Percentiles rank a stretch among this genome's conserved stretches.
These are phyloP conservation scores for Caerostris darwini DNA, from an alignment of 1,140 invertebrate genomes.

Conservation along the genomic window DNA sequence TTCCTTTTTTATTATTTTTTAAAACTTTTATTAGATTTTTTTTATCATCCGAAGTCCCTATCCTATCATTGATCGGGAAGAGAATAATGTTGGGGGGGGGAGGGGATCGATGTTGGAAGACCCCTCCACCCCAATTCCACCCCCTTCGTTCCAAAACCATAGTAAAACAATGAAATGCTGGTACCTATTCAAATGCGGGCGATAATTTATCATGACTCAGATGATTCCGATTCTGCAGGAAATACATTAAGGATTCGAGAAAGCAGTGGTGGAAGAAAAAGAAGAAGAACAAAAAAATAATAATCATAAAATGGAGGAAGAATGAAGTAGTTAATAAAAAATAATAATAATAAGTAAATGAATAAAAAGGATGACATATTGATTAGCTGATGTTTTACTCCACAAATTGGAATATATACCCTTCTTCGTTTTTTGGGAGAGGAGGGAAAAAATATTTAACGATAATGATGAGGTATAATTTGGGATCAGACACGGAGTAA, in stretches of 20 bases:
- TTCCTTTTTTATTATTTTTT: constrained; percentile 9
- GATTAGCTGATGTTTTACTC: constrained; percentile 76
- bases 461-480: constrained; percentile 75
- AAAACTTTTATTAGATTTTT: not conserved
- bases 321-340: constrained; percentile 25
- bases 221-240: constrained; percentile 72
- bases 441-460: constrained; percentile 63
- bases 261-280: not conserved
- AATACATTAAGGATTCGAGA: constrained; percentile 64
- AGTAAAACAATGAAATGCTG: constrained; percentile 74
- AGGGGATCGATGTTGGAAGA: constrained; percentile 23
- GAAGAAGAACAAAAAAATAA: constrained; percentile 14
- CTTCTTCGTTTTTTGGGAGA: not conserved
- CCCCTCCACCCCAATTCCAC: not conserved
- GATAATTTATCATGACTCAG: constrained; percentile 76
- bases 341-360: constrained; percentile 12
- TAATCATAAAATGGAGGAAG: not conserved
- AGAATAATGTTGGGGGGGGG: constrained; percentile 46
- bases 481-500: constrained; percentile 70
- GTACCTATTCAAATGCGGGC: constrained; percentile 74
- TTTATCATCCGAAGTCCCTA: constrained; percentile 30
- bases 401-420: constrained; percentile 44
- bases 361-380: constrained; percentile 72
- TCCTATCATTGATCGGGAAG: constrained; percentile 54
- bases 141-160: not conserved